These are phyloP conservation scores for Elmis aenea DNA, from an alignment of 2,888 invertebrate genomes.

Conservation along the genomic window DNA sequence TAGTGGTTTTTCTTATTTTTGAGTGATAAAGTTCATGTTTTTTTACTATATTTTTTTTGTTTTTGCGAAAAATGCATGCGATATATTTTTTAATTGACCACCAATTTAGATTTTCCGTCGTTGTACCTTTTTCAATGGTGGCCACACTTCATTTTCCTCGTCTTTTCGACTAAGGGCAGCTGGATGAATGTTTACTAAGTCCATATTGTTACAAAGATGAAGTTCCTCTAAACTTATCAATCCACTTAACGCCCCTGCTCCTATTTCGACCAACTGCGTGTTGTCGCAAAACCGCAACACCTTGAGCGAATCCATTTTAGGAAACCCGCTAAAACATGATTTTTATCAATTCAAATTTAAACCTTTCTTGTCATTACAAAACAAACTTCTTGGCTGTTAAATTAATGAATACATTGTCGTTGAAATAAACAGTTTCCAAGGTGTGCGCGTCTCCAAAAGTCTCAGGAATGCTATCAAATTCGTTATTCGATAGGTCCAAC, in stretches of 20 bases:
- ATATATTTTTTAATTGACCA: too few relatives aligned
- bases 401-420: constrained; percentile 62
- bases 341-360: neutral
- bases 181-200: constrained; percentile 55
- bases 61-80: too few relatives aligned
- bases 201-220: constrained; percentile 59
- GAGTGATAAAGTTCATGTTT: too few relatives aligned
- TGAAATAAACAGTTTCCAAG: constrained; percentile 58
- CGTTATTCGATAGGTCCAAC: constrained; percentile 59
- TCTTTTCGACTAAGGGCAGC: constrained; percentile 53
- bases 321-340: constrained; percentile 56
- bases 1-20: too few relatives aligned
- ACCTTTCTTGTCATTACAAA: neutral
- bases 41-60: too few relatives aligned
- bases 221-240: constrained; percentile 55
- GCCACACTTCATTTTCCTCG: constrained; percentile 55
- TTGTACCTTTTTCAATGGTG: constrained; percentile 61
- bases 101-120: too few relatives aligned
- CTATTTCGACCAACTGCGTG: constrained; percentile 55
- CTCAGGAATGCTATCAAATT: constrained; percentile 55
- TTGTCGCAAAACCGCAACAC: constrained; percentile 67
- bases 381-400: constrained; percentile 46
- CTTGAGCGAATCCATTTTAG: constrained; percentile 55
- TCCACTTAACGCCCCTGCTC: constrained; percentile 52
- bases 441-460: constrained; percentile 56